A percentile compares a stretch with the other conserved stretches of the same genome.
Evolutionary conservation across 2,888 invertebrate genomes (phyloP).

Genomic region (Dasysyrphus tricinctus): DNA sequence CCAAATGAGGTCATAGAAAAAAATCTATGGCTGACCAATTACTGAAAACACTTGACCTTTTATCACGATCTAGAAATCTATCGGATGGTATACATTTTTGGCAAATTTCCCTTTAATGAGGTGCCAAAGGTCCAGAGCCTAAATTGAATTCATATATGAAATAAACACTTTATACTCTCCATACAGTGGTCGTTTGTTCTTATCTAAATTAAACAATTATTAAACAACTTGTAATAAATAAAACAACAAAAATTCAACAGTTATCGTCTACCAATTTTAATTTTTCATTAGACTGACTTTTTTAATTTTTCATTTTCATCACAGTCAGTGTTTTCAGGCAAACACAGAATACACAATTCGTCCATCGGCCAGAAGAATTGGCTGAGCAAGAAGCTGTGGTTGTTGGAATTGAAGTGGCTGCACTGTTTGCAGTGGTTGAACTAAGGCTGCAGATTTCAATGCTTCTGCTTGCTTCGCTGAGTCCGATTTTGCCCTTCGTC

Average conservation of each 20-base stretch:
- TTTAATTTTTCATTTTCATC: background rate
- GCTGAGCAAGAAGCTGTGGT: conserved; percentile 48
- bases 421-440: conserved; percentile 30
- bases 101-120: too few relatives aligned
- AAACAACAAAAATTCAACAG: background rate
- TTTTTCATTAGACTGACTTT: background rate
- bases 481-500: background rate
- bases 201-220: background rate
- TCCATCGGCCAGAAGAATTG: conserved; percentile 59
- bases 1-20: too few relatives aligned
- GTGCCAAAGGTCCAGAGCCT: too few relatives aligned
- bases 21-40: too few relatives aligned
- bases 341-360: conserved; percentile 47
- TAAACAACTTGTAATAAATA: background rate
- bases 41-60: too few relatives aligned
- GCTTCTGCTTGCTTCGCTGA: conserved; percentile 17
- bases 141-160: too few relatives aligned
- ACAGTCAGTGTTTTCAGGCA: background rate
- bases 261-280: background rate
- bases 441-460: conserved; percentile 20
- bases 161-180: too few relatives aligned
- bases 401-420: conserved; percentile 35
- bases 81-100: too few relatives aligned
- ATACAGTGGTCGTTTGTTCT: too few relatives aligned
- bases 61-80: too few relatives aligned